Conservation (phyloP, 2,797 vertebrate genomes). For the Nyctalus aviator region DNA sequence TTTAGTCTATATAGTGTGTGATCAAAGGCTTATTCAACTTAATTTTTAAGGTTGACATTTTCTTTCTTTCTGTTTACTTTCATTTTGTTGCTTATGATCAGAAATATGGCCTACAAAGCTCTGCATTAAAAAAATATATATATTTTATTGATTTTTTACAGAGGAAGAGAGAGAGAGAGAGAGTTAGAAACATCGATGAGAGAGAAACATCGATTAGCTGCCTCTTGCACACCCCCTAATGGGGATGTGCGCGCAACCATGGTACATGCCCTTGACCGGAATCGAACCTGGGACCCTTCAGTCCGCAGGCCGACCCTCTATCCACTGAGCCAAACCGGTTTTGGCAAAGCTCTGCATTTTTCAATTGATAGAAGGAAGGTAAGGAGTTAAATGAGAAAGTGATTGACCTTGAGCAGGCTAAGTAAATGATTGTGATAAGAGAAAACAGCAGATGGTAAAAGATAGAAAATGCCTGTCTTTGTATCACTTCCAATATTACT, state of each 20-base stretch:
- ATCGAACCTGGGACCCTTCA: too few relatives aligned
- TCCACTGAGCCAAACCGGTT: too few relatives aligned
- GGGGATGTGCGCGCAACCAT: too few relatives aligned
- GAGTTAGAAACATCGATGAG: too few relatives aligned
- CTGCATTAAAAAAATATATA: not conserved
- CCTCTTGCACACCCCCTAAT: too few relatives aligned
- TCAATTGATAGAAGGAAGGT: constrained; percentile 19
- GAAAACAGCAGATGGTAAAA: not conserved
- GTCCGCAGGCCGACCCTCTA: too few relatives aligned
- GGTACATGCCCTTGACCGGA: too few relatives aligned
- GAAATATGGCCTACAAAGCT: not conserved
- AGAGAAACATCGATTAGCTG: too few relatives aligned
- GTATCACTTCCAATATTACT: not conserved
- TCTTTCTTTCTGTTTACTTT: not conserved
- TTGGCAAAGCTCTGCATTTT: not conserved
- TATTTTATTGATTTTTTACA: too few relatives aligned
- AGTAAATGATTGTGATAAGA: not conserved
- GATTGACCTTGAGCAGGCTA: not conserved
- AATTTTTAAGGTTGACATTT: not conserved
- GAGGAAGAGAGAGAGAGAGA: too few relatives aligned
- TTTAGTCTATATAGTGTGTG: not conserved
- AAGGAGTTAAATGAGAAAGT: not conserved
- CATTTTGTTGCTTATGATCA: not conserved
- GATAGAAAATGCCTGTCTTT: not conserved
- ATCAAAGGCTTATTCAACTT: not conserved